Evolutionary conservation across 2,888 invertebrate species (phyloP), one percentile per base, ranked within the genome.

Genomic region (Pyrgus malvae): DNA sequence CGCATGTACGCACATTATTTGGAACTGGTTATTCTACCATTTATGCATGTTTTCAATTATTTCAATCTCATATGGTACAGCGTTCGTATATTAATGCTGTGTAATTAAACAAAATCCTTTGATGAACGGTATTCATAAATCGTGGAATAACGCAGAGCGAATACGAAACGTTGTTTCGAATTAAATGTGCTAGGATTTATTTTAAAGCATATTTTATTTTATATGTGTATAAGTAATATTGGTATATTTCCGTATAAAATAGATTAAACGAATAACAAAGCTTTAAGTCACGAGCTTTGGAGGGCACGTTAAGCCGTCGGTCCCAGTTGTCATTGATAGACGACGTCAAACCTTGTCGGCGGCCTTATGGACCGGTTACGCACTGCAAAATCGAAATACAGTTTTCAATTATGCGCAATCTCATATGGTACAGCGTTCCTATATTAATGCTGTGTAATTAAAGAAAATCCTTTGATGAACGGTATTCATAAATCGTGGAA

Each of bases 51-150:
- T 16, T n/a, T 27, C 2, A 16, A 16, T 25, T 16, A 41, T 41
- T 1, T 7, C 11, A 23, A 23, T 23, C 23, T 7, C 1, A 2
- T 3, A 11, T n/a, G 8, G 40, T 40, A 23, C 19, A 27, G 8
- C 9, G 14, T 14, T 29, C 25, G 29, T 41, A 6, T 5, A 35
- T 38, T 48, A 41, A 49, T 33, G 29, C 31, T 29, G 19, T 33
- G 49, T 49, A 41, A 31, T 41, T 41, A 41, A 41, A 49, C 23
- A 9, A 14, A 49, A 49, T 21, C 49, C 41, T 41, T 49, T 49
- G 49, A 49, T 49, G 33, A 41, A 49, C 31, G 49, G 23, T 33
- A 33, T 40, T 41, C 40, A 49, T 49, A 49, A 49, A 49, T 49
- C 41, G 7, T 31, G 49, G 23, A 33, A 40, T 40, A 33, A 41